Evolutionary conservation across 2,888 invertebrate species (phyloP), one percentile per base, ranked within the genome.

Genomic region (Thecocarcelia acutangulata): DNA sequence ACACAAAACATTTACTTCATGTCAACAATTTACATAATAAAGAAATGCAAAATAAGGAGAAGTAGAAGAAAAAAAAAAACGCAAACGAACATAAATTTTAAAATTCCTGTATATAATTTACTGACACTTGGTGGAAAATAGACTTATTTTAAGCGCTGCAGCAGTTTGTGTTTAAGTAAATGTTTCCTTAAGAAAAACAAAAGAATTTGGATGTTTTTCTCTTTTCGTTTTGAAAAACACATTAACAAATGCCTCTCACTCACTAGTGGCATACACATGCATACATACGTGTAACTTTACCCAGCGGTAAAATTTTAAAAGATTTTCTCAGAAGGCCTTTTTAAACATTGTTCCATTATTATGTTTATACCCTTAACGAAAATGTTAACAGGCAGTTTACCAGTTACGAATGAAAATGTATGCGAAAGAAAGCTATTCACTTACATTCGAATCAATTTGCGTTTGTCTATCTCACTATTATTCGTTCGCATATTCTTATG

Each of bases 31-130:
- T 73, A 42, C 76, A 76, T 76, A 61, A 68, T 64, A 73, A 66
- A 64, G 69, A 69, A 58, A 46, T 33, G 17, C 11, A 1, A 12
- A 19, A 15, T 1, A 50, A 50, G 6, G 8, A 8, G 9, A 3
- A 33, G 33, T 9, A 50, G 46, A 12, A 69, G n/a, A n/a, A n/a
- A n/a, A n/a, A n/a, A n/a, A n/a, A n/a, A n/a, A n/a, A n/a, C n/a
- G n/a, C n/a, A n/a, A 69, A 68, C 8, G n/a, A 74, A 66, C 70
- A 78, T 73, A 82, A 78, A 78, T 78, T 74, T 69, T 48, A 70
- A 74, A 77, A 82, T 78, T 82, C 77, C 74, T 78, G 74, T 33
- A 70, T 74, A 78, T 78, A 82, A 82, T 82, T 82, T 82, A 82
- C 82, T 70, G 77, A 78, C 77, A 82, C 82, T 82, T 82, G 74